Base-by-base conservation (phyloP, 2,113 vertebrate species). In the Prionailurus viverrinus region DNA sequence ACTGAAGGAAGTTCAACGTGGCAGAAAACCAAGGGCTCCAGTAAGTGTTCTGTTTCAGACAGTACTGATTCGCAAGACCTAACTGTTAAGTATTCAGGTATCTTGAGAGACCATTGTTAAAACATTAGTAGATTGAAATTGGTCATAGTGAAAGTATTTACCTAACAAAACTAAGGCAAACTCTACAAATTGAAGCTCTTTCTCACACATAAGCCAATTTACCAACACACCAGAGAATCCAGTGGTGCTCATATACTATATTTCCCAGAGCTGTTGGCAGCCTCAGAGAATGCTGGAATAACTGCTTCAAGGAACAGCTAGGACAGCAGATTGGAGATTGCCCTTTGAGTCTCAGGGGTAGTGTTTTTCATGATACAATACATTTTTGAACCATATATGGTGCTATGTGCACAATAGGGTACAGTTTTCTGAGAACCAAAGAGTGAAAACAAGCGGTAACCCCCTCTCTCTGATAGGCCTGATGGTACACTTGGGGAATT, bases 141-240 rank as follows among this genome's bases (percentile, higher is more conserved):
- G 68, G 88, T 51, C 61, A 69, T 19, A 33, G 21, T 48, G 9
- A 82, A 94, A 91, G 58, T 78, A 78, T 88, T 94, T 78, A 45
- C 58, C 36, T 53, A 82, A 41, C 16, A 94, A 94, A 94, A 88
- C n/a, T 31, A 51, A 69, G 36, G 11, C 13, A 91, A 78, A 82
- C 48, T 71, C 7, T 94, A 13, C 29, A 87, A 94, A 87, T 55
- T 41, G n/a, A 58, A 80, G 25, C 27, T 14, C 39, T 51, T 6
- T 23, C 7, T 61, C 14, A 39, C 27, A 53, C 27, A 39, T 5
- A 66, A 13, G 6, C 27, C 33, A 63, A 53, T 41, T 93, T 81
- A 76, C 68, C 95, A 96, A 95, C 71, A 87, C 45, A 97, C 66
- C 91, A 48, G 18, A 25, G 41, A 93, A 63, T 51, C n/a, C 8